Evolutionary conservation across 2,888 invertebrate genomes (phyloP).

Genomic region (Drosophila maculinotata): DNA sequence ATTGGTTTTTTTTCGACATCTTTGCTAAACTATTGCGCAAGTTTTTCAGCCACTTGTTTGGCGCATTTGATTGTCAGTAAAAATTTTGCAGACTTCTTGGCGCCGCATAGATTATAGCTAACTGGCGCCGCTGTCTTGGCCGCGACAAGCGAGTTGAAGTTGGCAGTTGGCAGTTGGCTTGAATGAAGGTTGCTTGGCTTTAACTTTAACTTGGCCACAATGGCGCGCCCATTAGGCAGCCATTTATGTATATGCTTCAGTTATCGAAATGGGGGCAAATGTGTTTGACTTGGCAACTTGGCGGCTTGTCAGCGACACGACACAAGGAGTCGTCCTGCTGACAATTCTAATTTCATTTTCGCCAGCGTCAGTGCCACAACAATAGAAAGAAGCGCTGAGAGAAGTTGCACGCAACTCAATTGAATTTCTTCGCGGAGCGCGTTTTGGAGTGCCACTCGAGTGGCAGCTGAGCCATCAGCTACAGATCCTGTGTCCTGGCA

Average conservation of each 20-base stretch:
- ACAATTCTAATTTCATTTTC: slow-evolving; percentile 77
- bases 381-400: slow-evolving; percentile 14
- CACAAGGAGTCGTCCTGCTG: slow-evolving; percentile 15
- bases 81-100: slow-evolving; percentile 81
- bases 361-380: too few species aligned
- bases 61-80: slow-evolving; percentile 74
- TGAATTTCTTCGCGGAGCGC: slow-evolving; percentile 69
- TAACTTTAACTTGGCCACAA: slow-evolving; percentile 71
- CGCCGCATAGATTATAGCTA: slow-evolving; percentile 81
- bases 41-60: slow-evolving; percentile 62
- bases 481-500: slow-evolving; percentile 60
- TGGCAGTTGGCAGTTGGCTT: slow-evolving; percentile 10
- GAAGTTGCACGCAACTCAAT: slow-evolving; percentile 68
- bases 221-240: slow-evolving; percentile 52
- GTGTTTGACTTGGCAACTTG: slow-evolving; percentile 55
- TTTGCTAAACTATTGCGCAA: slow-evolving; percentile 49
- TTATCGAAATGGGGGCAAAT: slow-evolving; percentile 64
- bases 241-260: slow-evolving; percentile 55
- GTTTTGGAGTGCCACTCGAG: slow-evolving; percentile 62
- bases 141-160: slow-evolving; percentile 3
- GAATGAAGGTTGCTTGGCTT: slow-evolving; percentile 42
- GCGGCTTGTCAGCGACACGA: slow-evolving; percentile 62
- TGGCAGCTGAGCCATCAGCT: slow-evolving; percentile 58
- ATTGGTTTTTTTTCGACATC: slow-evolving; percentile 31
- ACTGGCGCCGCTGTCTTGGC: slow-evolving; percentile 75